These are phyloP conservation scores for Cremastinae sp. DNA, from an alignment of 2,888 invertebrate genomes.

Conservation along the genomic window DNA sequence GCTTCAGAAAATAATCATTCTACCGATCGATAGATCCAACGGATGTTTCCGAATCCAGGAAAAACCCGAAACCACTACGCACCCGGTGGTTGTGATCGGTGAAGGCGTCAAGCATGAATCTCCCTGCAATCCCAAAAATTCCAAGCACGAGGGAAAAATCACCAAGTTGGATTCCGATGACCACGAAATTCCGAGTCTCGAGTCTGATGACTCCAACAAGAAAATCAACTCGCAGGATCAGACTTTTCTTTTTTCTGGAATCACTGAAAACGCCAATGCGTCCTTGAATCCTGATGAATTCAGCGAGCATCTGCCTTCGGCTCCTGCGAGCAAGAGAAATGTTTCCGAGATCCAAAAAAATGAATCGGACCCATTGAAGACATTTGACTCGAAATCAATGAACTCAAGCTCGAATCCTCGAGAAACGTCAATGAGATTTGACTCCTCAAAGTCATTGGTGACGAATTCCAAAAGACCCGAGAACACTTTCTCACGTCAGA, in stretches of 20 bases:
- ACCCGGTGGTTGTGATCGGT: conserved; percentile 51
- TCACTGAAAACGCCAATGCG: background rate
- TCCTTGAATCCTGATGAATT: background rate
- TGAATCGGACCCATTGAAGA: no score
- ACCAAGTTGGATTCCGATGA: background rate
- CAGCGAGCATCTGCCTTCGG: background rate
- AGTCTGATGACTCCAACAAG: background rate
- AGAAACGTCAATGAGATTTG: no score
- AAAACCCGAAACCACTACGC: conserved; percentile 17
- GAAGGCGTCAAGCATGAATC: conserved; percentile 47
- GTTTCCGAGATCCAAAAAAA: no score
- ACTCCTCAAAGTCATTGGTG: no score
- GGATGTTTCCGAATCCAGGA: background rate
- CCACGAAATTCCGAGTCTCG: background rate
- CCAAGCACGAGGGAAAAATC: background rate
- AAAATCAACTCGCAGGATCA: conserved; percentile 26
- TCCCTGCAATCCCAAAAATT: conserved; percentile 27
- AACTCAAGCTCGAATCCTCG: no score
- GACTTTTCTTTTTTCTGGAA: conserved; percentile 46
- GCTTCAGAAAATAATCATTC: conserved; percentile 53
- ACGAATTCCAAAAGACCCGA: background rate
- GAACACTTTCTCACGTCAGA: no score
- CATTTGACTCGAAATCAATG: no score
- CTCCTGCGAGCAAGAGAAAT: background rate
- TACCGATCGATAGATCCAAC: conserved; percentile 48